Evolutionary conservation across 2,797 vertebrate genomes (phyloP), one percentile per base, ranked within the genome.

Genomic region (Anguilla megastoma): DNA sequence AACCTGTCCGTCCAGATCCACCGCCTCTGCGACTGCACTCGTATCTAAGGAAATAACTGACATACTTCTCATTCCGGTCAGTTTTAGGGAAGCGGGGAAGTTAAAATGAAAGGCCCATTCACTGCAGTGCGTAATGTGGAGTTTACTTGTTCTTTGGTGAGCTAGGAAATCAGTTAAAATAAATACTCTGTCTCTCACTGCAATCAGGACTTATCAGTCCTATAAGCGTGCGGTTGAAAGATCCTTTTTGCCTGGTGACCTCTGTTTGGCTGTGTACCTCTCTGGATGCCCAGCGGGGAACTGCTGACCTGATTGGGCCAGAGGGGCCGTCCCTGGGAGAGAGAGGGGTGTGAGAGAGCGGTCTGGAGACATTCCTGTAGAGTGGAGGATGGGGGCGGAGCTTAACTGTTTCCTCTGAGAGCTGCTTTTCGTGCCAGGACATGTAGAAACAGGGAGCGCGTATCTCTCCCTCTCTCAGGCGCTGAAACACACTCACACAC

Each of bases 1-100:
- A 91, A 91, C 91, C 86, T 85, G 91, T 89, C n/a, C 2, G 76
- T 92, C 91, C 90, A 90, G 92, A 89, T 58, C 58, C 86, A 71
- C 90, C 80, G 16, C 86, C 60, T 30, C 79, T 7, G 36, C 21
- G 9, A 2, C 8, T 80, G 16, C 2, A 16, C 18, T n/a, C 24
- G 76, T n/a, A 80, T 52, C 80, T 24, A 18, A 56, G 58, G 63
- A 66, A 87, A 80, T 12, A 18, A 54, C 66, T 84, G 5, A 18
- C 27, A 54, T 87, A 87, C 56, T 18, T 84, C 88, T 41, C 45
- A 5, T 54, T 86, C 60, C 74, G 30, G 18, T 84, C 21, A 41
- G 30, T 63, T 85, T 88, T 45, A 36, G 86, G 54, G 76, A 83
- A 85, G 48, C 50, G 84, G 21, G 69, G 50, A n/a, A 86, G 16